Base-by-base conservation (phyloP, 2,888 invertebrate genomes). In the Drosophila infuscata region DNA sequence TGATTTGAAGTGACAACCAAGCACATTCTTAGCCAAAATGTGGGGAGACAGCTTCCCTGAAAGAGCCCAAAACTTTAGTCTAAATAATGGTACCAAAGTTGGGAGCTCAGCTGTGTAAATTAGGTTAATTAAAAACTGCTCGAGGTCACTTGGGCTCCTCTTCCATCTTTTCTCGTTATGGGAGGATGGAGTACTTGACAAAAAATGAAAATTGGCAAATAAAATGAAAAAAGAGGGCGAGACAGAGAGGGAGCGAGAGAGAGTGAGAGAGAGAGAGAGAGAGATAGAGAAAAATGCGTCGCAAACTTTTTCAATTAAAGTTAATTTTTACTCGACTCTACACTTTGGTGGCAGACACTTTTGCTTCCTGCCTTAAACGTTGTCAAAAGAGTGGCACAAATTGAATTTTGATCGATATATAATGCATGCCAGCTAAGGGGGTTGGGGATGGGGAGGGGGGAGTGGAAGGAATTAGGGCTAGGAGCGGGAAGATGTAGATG, bases 371-470 rank as follows among this genome's bases (percentile, higher is more conserved):
- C 73, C 64, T 82, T 79, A 83, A 85, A 70, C 59, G 76, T 69
- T 76, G 80, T 76, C 79, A 89, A 83, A 82, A 83, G 80, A 81
- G 81, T 75, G 75, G 62, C 82, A 82, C 89, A 88, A 88, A 88
- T 88, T 88, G 90, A 90, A 89, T 90, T 87, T 89, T 90, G 90
- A 88, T 88, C 90, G 90, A 88, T 90, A 87, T 87, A 84, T 86
- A 88, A 88, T 86, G 88, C 70, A 77, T 77, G 57, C 51, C 53
- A 9, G 48, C 29, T 1, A 29, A 38, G 12, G 11, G 25, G n/a
- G n/a, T n/a, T n/a, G n/a, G n/a, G n/a, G n/a, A n/a, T n/a, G n/a
- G n/a, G n/a, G n/a, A n/a, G n/a, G n/a, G 17, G 41, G 48, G 30
- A n/a, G 20, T 12, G 43, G 11, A 20, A 15, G 8, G 3, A 2